These are phyloP conservation scores for Eristalis intricaria DNA, from an alignment of 2,888 invertebrate species.

Conservation along the genomic window DNA sequence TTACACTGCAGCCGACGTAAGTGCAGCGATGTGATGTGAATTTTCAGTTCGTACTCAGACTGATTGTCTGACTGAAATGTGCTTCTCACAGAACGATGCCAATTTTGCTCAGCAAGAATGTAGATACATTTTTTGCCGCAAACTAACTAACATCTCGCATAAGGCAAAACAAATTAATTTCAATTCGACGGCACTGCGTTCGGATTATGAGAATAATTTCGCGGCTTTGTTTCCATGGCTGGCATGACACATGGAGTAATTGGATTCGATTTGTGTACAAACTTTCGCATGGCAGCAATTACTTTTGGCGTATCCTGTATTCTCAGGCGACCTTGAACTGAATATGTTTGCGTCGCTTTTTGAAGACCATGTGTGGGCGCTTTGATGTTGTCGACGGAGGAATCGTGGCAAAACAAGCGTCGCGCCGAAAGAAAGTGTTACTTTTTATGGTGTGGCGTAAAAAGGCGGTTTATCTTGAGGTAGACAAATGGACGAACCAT, in stretches of 20 bases:
- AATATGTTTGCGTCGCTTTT: not conserved
- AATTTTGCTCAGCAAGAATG: not conserved
- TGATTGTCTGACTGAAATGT: not conserved
- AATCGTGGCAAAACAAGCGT: not conserved
- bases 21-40: not conserved
- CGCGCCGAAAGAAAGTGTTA: too few relatives aligned
- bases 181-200: not conserved
- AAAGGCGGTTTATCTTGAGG: not conserved
- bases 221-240: not conserved
- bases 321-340: not conserved
- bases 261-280: slow-evolving; percentile 7
- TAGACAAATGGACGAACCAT: not conserved
- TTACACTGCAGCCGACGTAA: not conserved
- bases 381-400: not conserved
- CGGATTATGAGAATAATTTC: not conserved
- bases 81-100: not conserved
- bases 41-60: not conserved
- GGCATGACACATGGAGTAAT: slow-evolving; percentile 2
- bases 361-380: not conserved
- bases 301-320: not conserved
- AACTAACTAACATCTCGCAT: not conserved
- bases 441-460: not conserved
- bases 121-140: not conserved
- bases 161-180: slow-evolving; percentile 5
- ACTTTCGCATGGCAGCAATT: not conserved